phyloP scores from a whole-genome alignment of 1,140 invertebrate genomes.

The Zaprionus tsacasi region DNA sequence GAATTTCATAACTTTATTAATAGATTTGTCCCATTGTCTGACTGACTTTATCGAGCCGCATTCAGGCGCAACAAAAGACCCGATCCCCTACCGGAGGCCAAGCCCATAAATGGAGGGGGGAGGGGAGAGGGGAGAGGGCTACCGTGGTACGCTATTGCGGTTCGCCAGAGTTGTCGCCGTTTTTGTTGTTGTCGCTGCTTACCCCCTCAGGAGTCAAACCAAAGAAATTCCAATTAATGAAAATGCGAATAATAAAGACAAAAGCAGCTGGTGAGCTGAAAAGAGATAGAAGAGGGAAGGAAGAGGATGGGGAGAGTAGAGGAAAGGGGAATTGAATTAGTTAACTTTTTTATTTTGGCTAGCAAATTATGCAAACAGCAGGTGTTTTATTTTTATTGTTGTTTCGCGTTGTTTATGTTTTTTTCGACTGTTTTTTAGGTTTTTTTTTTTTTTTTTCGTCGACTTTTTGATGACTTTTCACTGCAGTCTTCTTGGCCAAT shows the following conservation, averaged over 20 bases:
- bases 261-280: background rate
- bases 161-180: slow-evolving; percentile 14
- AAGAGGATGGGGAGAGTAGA: background rate
- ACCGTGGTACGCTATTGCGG: slow-evolving; percentile 40
- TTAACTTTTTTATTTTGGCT: slow-evolving; percentile 17
- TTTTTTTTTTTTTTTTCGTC: slow-evolving; percentile 19
- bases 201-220: slow-evolving; percentile 41
- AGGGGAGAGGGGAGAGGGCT: background rate
- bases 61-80: slow-evolving; percentile 76
- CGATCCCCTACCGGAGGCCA: slow-evolving; percentile 30
- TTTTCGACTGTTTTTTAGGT: background rate
- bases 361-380: slow-evolving; percentile 78
- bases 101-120: slow-evolving; percentile 29
- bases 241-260: slow-evolving; percentile 56
- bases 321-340: background rate
- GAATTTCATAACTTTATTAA: slow-evolving; percentile 78
- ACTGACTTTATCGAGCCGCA: slow-evolving; percentile 53
- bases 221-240: slow-evolving; percentile 81
- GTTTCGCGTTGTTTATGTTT: slow-evolving; percentile 7
- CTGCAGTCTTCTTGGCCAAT: slow-evolving; percentile 66
- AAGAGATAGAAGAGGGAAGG: background rate
- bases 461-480: slow-evolving; percentile 41
- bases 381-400: slow-evolving; percentile 67
- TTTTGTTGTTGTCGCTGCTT: slow-evolving; percentile 19
- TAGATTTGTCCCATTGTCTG: slow-evolving; percentile 71